Evolutionary conservation across 1,140 invertebrate genomes (phyloP).

Genomic region (Orius insidiosus): DNA sequence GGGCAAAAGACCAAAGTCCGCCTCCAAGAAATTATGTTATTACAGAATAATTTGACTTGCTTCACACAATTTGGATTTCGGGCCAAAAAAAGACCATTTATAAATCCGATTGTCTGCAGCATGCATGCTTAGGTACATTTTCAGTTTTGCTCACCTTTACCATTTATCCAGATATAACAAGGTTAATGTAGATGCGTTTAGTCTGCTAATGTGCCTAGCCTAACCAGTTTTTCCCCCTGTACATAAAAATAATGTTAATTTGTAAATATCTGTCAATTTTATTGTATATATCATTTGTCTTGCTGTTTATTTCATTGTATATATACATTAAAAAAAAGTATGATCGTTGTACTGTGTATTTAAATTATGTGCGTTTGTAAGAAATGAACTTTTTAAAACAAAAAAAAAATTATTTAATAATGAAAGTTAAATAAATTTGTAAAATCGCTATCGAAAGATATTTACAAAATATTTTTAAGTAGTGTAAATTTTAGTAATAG

Average conservation of each 20-base stretch:
- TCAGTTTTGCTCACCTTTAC: background rate
- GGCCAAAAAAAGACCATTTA: background rate
- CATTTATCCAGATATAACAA: constrained; percentile 6
- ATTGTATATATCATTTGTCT: constrained; percentile 3
- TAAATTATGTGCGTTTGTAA: constrained; percentile 11
- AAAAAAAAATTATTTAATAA: too few species aligned
- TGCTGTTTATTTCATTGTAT: background rate
- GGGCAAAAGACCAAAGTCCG: background rate
- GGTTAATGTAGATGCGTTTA: constrained; percentile 1
- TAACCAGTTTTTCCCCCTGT: background rate
- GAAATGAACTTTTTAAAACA: constrained; percentile 1
- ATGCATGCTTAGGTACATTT: background rate
- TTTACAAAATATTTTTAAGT: too few species aligned
- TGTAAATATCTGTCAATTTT: constrained; percentile 13
- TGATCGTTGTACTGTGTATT: constrained; percentile 7
- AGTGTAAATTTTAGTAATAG: too few species aligned
- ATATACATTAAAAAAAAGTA: constrained; percentile 1
- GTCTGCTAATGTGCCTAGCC: constrained; percentile 12
- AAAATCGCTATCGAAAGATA: constrained; percentile 2
- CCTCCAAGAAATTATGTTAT: background rate
- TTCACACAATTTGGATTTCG: background rate
- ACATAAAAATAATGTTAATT: constrained; percentile 6
- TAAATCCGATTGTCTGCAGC: too few species aligned
- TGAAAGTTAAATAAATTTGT: constrained; percentile 7
- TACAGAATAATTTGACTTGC: background rate